A percentile compares a stretch with the other conserved stretches of the same genome.
Evolutionary conservation across 2,113 vertebrate species (phyloP).

Genomic region (Phyllostomus hastatus): DNA sequence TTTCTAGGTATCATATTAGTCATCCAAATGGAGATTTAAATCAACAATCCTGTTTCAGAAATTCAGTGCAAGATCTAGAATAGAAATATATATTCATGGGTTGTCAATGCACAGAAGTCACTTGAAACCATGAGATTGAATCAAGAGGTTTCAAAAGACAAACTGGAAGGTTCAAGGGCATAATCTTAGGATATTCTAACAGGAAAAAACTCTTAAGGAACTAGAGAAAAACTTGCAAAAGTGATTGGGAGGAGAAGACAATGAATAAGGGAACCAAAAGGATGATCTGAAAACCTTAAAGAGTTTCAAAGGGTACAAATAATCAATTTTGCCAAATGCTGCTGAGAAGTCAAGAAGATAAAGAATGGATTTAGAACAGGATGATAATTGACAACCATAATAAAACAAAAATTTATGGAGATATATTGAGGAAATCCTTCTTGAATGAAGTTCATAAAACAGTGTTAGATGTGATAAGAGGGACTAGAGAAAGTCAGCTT

Average conservation of each 20-base stretch:
- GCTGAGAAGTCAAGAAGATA: not conserved
- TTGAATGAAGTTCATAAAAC: not conserved
- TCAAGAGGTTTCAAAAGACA: not conserved
- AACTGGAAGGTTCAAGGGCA: not conserved
- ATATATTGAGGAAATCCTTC: not conserved
- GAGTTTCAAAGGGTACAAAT: not conserved
- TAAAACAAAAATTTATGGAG: not conserved
- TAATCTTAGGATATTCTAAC: not conserved
- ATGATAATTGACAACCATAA: not conserved
- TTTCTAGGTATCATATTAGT: not conserved
- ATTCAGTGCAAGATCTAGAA: not conserved
- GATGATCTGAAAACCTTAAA: not conserved
- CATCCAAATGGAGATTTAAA: not conserved
- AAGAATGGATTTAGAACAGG: not conserved
- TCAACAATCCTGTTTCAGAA: not conserved
- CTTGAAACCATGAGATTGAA: not conserved
- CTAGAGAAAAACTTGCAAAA: not conserved
- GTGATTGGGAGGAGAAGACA: not conserved
- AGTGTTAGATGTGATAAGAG: not conserved
- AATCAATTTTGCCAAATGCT: not conserved
- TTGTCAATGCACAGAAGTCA: not conserved
- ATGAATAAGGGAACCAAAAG: not conserved
- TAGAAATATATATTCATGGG: not conserved
- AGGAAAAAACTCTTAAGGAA: not conserved
- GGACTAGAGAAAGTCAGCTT: not conserved